Evolutionary conservation across 1,140 invertebrate genomes (phyloP), one percentile per base, ranked within the genome.

Genomic region (Branchinecta lindahli): DNA sequence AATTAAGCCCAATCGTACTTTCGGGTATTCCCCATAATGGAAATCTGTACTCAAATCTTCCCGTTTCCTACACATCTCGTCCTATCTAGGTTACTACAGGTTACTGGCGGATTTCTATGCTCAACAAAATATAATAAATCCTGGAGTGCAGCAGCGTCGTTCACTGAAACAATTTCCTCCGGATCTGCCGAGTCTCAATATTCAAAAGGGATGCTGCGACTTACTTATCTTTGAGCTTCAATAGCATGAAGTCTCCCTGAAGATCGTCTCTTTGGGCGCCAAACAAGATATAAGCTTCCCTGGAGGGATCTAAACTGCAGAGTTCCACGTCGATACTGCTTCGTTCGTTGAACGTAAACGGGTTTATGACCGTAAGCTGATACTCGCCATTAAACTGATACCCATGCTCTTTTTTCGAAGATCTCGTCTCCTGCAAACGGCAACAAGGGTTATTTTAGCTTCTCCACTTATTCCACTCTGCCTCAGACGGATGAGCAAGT

Each of bases 271-370:
- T 61, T 61, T 61, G 52, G 18, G 52, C 18, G 12, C 52, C 52
- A 61, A 61, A 61, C 18, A 61, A 20, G 52, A 61, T 61, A 61
- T 61, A 61, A 6, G 52, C 52, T 61, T 61, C 52, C 52, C 18
- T 61, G 4, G 12, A 12, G 6, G 52, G 52, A 20, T 20, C 18
- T 61, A 20, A 20, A 20, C 12, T 61, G 52, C 52, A 61, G 18
- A 61, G 12, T 6, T 61, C 52, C 52, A 61, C 52, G 52, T 61
- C 52, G 18, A 61, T 61, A 61, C 52, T 61, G 52, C 52, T 61
- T 20, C 52, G 12, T 20, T 61, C 52, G 18, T 61, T 12, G 52
- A 61, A 61, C 18, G 52, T 61, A 61, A 61, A 61, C 12, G 52
- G 52, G 18, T 61, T 61, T 61, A 61, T 61, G 18, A 61, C 52